Percentiles rank a stretch among this genome's conserved stretches.
Evolutionary conservation across 2,888 invertebrate species (phyloP).

Genomic region (Glaucopsyche alexis): DNA sequence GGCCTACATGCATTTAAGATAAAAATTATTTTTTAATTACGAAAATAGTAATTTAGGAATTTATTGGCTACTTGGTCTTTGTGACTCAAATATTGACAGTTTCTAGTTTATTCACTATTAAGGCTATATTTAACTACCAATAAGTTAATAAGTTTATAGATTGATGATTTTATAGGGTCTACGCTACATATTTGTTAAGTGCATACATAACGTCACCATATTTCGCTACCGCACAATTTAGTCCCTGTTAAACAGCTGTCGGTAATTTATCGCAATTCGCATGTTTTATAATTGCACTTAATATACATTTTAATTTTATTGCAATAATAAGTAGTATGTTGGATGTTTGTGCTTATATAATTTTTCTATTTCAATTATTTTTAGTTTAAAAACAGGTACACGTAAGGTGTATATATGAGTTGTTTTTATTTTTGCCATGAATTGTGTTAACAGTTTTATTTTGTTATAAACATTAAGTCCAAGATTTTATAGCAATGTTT

Average conservation of each 20-base stretch:
- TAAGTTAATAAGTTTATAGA: not conserved
- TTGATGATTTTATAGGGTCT: not conserved
- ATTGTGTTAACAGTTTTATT: too few relatives aligned
- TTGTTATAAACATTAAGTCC: not conserved
- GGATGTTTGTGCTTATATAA: too few relatives aligned
- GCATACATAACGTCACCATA: constrained; percentile 17
- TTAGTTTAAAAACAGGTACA: not conserved
- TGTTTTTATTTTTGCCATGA: too few relatives aligned
- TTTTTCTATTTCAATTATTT: not conserved
- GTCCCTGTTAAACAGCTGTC: constrained; percentile 42
- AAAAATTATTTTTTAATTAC: too few relatives aligned
- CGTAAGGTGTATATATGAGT: too few relatives aligned
- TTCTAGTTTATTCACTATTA: not conserved
- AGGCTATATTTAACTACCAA: too few relatives aligned
- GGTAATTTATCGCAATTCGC: constrained; percentile 42
- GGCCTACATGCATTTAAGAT: too few relatives aligned
- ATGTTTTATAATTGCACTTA: constrained; percentile 43
- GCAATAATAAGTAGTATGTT: constrained; percentile 34
- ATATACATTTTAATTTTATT: constrained; percentile 36
- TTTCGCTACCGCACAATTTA: constrained; percentile 42
- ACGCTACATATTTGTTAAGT: constrained; percentile 7
- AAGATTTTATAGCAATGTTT: not conserved
- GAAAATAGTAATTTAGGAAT: not conserved
- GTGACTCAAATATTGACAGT: not conserved
- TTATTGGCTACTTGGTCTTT: not conserved